phyloP scores from a whole-genome alignment of 1,140 invertebrate genomes.

The Zaprionus inermis region DNA sequence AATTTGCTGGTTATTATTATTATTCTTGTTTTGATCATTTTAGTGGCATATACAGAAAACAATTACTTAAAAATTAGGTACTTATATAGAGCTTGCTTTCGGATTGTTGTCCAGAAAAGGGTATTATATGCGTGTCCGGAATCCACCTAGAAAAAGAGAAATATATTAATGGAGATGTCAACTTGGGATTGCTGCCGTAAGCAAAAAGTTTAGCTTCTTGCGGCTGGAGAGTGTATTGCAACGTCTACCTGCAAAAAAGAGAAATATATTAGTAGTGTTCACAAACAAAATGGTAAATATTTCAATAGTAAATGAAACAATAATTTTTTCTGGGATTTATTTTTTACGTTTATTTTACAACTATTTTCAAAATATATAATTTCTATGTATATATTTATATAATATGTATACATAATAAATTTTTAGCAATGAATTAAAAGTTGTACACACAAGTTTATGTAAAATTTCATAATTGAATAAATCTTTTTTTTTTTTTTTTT shows the following conservation, averaged over 20 bases:
- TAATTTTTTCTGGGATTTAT: conserved; percentile 47
- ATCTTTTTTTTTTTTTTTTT: conserved; percentile 21
- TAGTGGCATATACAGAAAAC: conserved; percentile 54
- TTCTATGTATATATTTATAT: conserved; percentile 53
- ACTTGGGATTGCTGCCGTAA: background rate
- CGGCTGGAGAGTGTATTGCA: background rate
- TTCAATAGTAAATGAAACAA: conserved; percentile 18
- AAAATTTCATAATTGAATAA: conserved; percentile 40
- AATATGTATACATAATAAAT: conserved; percentile 67
- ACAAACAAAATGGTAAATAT: background rate
- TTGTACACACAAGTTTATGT: conserved; percentile 63
- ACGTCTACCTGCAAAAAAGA: conserved; percentile 39
- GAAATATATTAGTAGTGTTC: conserved; percentile 68
- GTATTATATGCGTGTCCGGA: background rate
- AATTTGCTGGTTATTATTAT: conserved; percentile 50
- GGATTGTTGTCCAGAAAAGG: background rate
- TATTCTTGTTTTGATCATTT: conserved; percentile 25
- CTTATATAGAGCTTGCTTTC: conserved; percentile 45
- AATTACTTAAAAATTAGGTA: conserved; percentile 47
- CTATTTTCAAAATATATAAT: conserved; percentile 75
- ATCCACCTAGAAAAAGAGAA: conserved; percentile 48
- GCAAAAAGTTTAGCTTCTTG: background rate
- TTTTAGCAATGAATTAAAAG: conserved; percentile 67
- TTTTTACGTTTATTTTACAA: conserved; percentile 70
- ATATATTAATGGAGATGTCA: conserved; percentile 55